Base-by-base conservation (phyloP, 2,888 invertebrate species). In the Strigamia transsilvanica region DNA sequence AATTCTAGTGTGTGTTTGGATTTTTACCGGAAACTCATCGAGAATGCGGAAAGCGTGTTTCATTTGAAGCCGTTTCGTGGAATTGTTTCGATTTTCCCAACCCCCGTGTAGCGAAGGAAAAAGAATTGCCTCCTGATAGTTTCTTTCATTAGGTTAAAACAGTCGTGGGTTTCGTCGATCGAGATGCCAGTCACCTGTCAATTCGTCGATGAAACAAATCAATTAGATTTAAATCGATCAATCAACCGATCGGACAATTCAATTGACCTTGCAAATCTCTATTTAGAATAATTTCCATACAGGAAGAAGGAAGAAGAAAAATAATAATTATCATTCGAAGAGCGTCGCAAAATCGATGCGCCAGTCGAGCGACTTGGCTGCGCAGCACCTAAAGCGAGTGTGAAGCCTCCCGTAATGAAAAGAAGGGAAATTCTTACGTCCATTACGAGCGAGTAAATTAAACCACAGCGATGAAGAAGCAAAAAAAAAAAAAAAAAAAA, bases 371-470 rank as follows among this genome's bases (percentile, higher is more conserved):
- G 46, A 46, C 46, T 46, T 46, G 15, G n/a, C 46, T 46, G 46
- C 46, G 15, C 46, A n/a, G 46, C 46, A 13, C 46, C 15, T n/a
- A 46, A 46, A 46, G 46, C 46, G 46, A 46, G 46, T n/a, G 46
- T 66, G 61, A 66, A 66, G 23, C 61, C n/a, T n/a, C 61, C 12
- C 12, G 12, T 21, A 66, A 66, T 66, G 61, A 61, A 61, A 61
- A 61, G 61, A 61, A 61, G 21, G 61, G 21, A 66, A 66, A 66
- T 66, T 66, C 61, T 66, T 51, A 18, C 61, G 61, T 66, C 18
- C 61, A 66, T 66, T 66, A 66, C 61, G 51, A 21, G 61, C 61
- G 21, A 66, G 61, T 66, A 66, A 66, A 66, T 66, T 66, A 66
- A 66, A 66, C 61, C 61, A 51, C 51, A 51, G 51, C 51, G 51